phyloP scores from a whole-genome alignment of 2,797 vertebrate species.

The Mastacembelus armatus region DNA sequence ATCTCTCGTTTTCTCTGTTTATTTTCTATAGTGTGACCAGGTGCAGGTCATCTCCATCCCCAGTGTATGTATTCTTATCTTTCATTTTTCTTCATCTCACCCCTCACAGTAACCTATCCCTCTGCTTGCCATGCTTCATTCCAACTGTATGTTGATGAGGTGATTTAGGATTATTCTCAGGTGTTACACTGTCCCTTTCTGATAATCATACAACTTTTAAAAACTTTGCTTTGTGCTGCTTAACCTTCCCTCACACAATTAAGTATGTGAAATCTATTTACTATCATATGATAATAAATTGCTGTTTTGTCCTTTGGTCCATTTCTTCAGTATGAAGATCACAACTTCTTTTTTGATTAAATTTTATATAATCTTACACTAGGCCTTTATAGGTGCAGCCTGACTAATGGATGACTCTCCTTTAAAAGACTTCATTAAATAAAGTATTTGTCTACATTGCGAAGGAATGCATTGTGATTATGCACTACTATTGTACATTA shows the following conservation, averaged over 20 bases:
- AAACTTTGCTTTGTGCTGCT: constrained; percentile 23
- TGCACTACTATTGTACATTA: constrained; percentile 30
- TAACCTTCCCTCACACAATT: not conserved
- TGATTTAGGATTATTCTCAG: constrained; percentile 43
- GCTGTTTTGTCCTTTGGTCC: not conserved
- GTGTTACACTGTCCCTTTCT: constrained; percentile 10
- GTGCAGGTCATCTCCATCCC: constrained; percentile 94
- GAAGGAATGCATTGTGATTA: constrained; percentile 14
- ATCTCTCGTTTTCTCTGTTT: constrained; percentile 62
- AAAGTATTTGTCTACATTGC: constrained; percentile 11
- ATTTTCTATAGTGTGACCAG: constrained; percentile 83
- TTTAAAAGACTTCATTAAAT: constrained; percentile 44
- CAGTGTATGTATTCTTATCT: constrained; percentile 93
- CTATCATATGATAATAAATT: constrained; percentile 23
- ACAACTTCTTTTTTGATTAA: constrained; percentile 14
- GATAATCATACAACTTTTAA: constrained; percentile 19
- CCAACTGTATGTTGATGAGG: constrained; percentile 58
- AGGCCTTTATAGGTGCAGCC: constrained; percentile 24
- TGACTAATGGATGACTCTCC: constrained; percentile 20
- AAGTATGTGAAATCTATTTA: constrained; percentile 15
- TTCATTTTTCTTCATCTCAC: constrained; percentile 68
- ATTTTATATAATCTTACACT: constrained; percentile 13
- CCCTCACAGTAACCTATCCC: constrained; percentile 34
- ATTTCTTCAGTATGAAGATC: constrained; percentile 6
- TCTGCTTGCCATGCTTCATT: constrained; percentile 49